Percentiles rank a stretch among this genome's conserved stretches.
These are phyloP conservation scores for Nyctibius grandis DNA, from an alignment of 2,797 vertebrate genomes.

Conservation along the genomic window DNA sequence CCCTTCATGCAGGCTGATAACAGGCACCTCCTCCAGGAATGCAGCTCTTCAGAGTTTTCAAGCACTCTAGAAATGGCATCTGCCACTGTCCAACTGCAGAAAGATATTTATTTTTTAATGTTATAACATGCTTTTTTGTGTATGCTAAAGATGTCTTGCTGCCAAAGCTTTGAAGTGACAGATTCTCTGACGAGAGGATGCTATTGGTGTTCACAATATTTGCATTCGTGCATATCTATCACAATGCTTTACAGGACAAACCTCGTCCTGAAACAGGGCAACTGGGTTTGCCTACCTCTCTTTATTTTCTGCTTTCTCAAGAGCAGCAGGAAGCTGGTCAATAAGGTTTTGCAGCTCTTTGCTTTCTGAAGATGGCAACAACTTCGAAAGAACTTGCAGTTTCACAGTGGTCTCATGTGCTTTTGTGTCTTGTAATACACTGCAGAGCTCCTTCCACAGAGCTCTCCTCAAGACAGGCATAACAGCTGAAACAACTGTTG, in stretches of 20 bases:
- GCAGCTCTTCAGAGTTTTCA: conserved; percentile 60
- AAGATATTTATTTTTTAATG: not conserved
- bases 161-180: not conserved
- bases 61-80: conserved; percentile 80
- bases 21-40: conserved; percentile 79
- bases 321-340: conserved; percentile 71
- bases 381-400: conserved; percentile 72
- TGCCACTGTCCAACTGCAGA: conserved; percentile 85
- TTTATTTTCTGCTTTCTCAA: conserved; percentile 69
- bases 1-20: conserved; percentile 79
- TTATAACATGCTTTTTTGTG: not conserved
- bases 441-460: conserved; percentile 77
- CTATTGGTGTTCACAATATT: not conserved
- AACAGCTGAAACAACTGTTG: conserved; percentile 56
- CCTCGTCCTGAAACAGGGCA: not conserved
- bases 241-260: not conserved
- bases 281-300: conserved; percentile 74
- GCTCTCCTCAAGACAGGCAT: conserved; percentile 73
- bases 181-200: not conserved
- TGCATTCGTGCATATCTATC: not conserved
- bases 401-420: not conserved
- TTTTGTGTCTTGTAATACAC: conserved; percentile 53
- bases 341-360: conserved; percentile 71
- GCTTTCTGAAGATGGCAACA: conserved; percentile 74
- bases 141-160: not conserved